Percentiles rank a stretch among this genome's conserved stretches.
phyloP scores from a whole-genome alignment of 2,797 vertebrate genomes.

The Lagocephalus sceleratus region DNA sequence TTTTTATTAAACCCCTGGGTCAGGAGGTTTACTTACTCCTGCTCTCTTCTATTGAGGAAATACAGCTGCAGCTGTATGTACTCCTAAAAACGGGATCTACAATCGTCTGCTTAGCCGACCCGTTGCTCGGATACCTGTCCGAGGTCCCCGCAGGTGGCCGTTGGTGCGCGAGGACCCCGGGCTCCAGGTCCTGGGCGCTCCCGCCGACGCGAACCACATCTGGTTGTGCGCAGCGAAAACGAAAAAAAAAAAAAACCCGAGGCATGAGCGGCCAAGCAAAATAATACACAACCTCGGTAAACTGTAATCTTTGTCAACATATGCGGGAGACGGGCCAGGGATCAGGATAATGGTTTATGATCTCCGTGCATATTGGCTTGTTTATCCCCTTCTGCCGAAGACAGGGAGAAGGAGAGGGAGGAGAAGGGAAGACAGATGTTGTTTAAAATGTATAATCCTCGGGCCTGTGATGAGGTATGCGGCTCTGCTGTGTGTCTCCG shows the following conservation, averaged over 20 bases:
- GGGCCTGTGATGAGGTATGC: slow-evolving; percentile 42
- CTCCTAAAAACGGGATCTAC: background rate
- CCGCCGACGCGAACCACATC: slow-evolving; percentile 28
- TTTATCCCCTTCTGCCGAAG: slow-evolving; percentile 26
- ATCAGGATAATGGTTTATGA: slow-evolving; percentile 48
- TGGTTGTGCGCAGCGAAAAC: slow-evolving; percentile 31
- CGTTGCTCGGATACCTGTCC: background rate
- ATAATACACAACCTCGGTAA: slow-evolving; percentile 44
- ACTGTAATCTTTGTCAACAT: slow-evolving; percentile 43
- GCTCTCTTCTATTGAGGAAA: no score
- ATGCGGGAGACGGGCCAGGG: slow-evolving; percentile 30
- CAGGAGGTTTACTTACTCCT: no score
- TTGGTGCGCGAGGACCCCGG: slow-evolving; percentile 11
- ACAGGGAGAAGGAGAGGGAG: slow-evolving; percentile 1
- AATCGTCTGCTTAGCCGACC: background rate
- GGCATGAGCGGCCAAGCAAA: slow-evolving; percentile 37
- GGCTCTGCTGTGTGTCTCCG: slow-evolving; percentile 50
- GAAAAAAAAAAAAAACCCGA: no score
- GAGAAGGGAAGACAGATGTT: slow-evolving; percentile 46
- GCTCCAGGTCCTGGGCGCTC: slow-evolving; percentile 10
- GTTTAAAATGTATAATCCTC: slow-evolving; percentile 53
- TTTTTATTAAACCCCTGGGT: background rate
- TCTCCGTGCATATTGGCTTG: slow-evolving; percentile 37
- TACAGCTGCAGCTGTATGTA: no score
- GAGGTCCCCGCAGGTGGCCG: slow-evolving; percentile 7